phyloP scores from a whole-genome alignment of 2,113 vertebrate species.

The Ardeotis arabs region DNA sequence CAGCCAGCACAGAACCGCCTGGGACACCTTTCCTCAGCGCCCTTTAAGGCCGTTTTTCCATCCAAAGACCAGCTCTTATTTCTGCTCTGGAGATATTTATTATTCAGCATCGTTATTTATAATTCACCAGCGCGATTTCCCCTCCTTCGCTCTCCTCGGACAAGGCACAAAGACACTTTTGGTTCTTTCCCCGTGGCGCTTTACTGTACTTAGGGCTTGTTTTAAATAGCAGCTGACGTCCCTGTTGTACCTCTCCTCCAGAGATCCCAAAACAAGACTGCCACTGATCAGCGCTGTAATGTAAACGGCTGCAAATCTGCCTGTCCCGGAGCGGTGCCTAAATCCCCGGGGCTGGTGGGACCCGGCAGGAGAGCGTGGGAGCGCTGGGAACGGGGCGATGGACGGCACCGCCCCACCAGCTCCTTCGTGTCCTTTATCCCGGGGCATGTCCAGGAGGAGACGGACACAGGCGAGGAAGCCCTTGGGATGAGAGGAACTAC shows the following conservation, averaged over 20 bases:
- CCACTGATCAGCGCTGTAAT: background rate
- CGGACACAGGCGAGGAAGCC: background rate
- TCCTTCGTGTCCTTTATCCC: background rate
- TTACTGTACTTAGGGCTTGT: background rate
- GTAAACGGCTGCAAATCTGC: background rate
- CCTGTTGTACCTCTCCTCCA: background rate
- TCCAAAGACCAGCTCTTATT: background rate
- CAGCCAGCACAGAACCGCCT: background rate
- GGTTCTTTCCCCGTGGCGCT: background rate
- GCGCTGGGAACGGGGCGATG: background rate
- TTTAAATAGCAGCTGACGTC: background rate
- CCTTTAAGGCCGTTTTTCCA: background rate
- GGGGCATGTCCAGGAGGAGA: background rate
- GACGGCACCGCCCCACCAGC: background rate
- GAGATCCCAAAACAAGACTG: background rate
- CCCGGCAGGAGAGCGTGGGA: background rate
- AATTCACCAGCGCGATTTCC: background rate
- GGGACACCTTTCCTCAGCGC: background rate
- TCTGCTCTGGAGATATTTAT: slow-evolving; percentile 1
- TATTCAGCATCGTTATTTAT: slow-evolving; percentile 31
- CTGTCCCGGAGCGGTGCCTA: too few species aligned
- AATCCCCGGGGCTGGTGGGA: rapidly evolving
- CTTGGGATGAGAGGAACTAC: background rate
- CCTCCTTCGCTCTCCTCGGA: background rate
- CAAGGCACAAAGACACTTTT: background rate